Evolutionary conservation across 2,888 invertebrate genomes (phyloP).

Genomic region (Cryptocephalus primarius): DNA sequence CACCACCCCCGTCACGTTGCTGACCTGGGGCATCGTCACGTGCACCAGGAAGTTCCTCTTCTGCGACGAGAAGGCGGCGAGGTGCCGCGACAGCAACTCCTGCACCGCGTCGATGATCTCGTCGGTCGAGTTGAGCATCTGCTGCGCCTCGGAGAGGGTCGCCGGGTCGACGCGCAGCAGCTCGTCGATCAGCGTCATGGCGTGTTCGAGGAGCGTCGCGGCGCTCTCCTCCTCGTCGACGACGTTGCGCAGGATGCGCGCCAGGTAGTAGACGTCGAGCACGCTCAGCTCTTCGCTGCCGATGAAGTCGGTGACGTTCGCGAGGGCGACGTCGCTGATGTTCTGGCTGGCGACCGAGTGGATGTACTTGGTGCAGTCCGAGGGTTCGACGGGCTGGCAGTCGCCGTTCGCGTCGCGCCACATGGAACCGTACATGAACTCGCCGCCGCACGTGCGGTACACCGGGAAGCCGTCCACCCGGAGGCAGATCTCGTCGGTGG

Average conservation of each 20-base stretch:
- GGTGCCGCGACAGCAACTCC: background rate
- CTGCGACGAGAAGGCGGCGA: slow-evolving; percentile 5
- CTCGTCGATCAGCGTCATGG: slow-evolving; percentile 32
- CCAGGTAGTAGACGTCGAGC: slow-evolving; percentile 26
- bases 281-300: slow-evolving; percentile 18
- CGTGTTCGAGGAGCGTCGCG: background rate
- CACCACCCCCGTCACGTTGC: slow-evolving; percentile 44
- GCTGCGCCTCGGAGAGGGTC: slow-evolving; percentile 37
- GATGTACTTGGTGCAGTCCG: slow-evolving; percentile 16
- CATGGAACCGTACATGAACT: slow-evolving; percentile 45
- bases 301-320: slow-evolving; percentile 18
- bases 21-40: slow-evolving; percentile 40
- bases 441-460: slow-evolving; percentile 45
- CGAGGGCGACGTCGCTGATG: slow-evolving; percentile 12
- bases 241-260: slow-evolving; percentile 18
- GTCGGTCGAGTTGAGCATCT: slow-evolving; percentile 51
- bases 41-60: slow-evolving; percentile 12
- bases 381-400: slow-evolving; percentile 15
- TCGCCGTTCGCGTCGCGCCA: slow-evolving; percentile 40
- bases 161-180: slow-evolving; percentile 17
- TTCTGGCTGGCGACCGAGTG: slow-evolving; percentile 12
- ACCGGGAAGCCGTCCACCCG: slow-evolving; percentile 47
- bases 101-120: slow-evolving; percentile 45
- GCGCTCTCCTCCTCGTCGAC: background rate
- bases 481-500: slow-evolving; percentile 47